Evolutionary conservation across 2,797 vertebrate species (phyloP).

Genomic region (Alauda arvensis): DNA sequence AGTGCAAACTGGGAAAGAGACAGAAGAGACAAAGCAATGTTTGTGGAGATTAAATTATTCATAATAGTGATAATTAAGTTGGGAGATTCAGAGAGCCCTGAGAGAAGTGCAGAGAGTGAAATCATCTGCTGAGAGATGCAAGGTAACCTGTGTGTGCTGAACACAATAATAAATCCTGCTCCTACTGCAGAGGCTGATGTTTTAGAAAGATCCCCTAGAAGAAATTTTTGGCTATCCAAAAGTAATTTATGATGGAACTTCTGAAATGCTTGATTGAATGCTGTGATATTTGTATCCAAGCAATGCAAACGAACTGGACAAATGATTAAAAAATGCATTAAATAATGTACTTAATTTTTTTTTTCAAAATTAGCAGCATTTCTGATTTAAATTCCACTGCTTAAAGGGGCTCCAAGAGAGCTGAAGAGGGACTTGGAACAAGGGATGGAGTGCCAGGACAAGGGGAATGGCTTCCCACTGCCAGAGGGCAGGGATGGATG

Average conservation of each 20-base stretch:
- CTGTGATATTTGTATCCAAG: not conserved
- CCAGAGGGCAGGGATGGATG: accelerated
- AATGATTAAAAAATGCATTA: not conserved
- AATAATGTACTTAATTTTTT: not conserved
- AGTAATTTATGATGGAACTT: not conserved
- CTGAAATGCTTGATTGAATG: not conserved
- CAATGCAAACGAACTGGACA: not conserved
- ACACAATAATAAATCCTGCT: not conserved
- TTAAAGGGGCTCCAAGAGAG: not conserved
- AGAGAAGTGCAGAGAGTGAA: not conserved
- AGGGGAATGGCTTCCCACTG: not conserved
- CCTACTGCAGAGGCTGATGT: not conserved
- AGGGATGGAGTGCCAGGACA: not conserved
- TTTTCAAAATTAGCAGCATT: not conserved
- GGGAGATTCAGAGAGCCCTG: not conserved
- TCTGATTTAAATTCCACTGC: not conserved
- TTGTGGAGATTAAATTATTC: not conserved
- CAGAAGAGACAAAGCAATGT: not conserved
- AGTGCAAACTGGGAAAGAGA: not conserved
- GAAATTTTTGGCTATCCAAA: not conserved
- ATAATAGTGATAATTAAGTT: not conserved
- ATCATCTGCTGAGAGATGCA: not conserved
- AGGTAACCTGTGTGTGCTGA: not conserved
- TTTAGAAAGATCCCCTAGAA: not conserved
- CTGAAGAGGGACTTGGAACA: not conserved